These are phyloP conservation scores for Pygathrix nemaeus DNA, from an alignment of 2,113 vertebrate genomes.

Conservation along the genomic window DNA sequence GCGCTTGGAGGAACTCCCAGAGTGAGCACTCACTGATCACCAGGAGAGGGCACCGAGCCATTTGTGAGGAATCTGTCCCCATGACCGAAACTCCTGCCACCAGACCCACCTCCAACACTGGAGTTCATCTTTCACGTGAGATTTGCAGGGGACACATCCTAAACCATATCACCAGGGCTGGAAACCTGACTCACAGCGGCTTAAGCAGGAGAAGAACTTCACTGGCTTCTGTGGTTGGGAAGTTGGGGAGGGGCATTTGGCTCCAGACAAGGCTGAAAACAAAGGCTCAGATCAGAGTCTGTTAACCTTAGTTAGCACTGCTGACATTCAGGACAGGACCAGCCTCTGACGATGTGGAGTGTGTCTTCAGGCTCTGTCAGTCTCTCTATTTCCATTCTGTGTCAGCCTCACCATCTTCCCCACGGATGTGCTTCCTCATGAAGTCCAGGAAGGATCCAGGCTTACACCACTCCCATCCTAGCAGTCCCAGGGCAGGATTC, in stretches of 20 bases:
- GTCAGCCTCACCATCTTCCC: too few species aligned
- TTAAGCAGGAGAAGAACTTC: background rate
- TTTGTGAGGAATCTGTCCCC: too few species aligned
- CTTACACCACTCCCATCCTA: background rate
- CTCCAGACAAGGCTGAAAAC: background rate
- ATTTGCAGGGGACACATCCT: too few species aligned
- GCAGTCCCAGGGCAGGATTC: background rate
- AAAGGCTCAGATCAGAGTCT: background rate
- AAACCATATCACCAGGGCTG: background rate
- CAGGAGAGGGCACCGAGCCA: too few species aligned
- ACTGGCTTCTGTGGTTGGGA: background rate
- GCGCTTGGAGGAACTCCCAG: too few species aligned
- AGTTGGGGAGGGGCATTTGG: too few species aligned
- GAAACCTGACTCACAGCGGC: background rate
- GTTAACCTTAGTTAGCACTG: background rate
- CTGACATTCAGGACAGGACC: background rate
- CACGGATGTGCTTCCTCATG: too few species aligned
- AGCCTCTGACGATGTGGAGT: background rate
- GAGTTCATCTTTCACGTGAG: too few species aligned
- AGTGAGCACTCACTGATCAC: too few species aligned
- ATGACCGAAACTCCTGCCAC: too few species aligned
- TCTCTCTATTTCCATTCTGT: background rate
- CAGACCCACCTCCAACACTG: too few species aligned
- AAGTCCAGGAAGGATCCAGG: background rate
- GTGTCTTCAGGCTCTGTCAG: background rate